Evolutionary conservation across 37 sponge, comb jelly and placozoan species (phyloP).

Genomic region (Geodia barretti): DNA sequence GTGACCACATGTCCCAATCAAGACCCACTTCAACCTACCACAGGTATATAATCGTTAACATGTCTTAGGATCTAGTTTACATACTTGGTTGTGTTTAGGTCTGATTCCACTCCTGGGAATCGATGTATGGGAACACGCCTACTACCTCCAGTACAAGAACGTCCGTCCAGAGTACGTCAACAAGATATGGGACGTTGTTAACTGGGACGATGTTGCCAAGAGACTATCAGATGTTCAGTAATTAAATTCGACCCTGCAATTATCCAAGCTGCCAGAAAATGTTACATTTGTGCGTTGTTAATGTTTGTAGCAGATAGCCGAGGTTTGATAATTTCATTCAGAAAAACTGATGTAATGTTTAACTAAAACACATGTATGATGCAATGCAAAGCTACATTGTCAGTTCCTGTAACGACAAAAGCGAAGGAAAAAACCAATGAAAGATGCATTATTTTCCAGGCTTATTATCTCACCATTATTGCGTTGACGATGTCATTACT

Average conservation of each 20-base stretch:
- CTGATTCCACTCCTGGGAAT: constrained; percentile 91
- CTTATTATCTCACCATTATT: constrained; percentile 97
- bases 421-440: neutral
- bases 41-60: constrained; percentile 65
- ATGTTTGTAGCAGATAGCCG: too few species aligned
- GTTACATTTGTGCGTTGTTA: too few species aligned
- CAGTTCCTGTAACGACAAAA: constrained; percentile 3
- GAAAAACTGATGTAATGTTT: too few species aligned
- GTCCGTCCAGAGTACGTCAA: constrained; percentile 90
- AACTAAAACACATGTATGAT: too few species aligned
- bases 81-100: constrained; percentile 60
- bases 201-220: constrained; percentile 84
- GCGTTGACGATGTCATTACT: constrained; percentile 98
- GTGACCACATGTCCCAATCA: constrained; percentile 85
- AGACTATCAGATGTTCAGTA: constrained; percentile 15
- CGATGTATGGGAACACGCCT: constrained; percentile 99
- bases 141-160: constrained; percentile 96
- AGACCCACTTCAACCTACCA: constrained; percentile 80
- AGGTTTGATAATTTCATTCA: too few species aligned
- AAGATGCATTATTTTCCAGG: too few species aligned
- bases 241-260: neutral
- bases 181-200: constrained; percentile 87
- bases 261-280: too few species aligned
- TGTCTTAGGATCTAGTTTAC: too few species aligned
- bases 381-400: constrained; percentile 25